phyloP scores from a whole-genome alignment of 1,140 invertebrate species.

The Metopolophium dirhodum region DNA sequence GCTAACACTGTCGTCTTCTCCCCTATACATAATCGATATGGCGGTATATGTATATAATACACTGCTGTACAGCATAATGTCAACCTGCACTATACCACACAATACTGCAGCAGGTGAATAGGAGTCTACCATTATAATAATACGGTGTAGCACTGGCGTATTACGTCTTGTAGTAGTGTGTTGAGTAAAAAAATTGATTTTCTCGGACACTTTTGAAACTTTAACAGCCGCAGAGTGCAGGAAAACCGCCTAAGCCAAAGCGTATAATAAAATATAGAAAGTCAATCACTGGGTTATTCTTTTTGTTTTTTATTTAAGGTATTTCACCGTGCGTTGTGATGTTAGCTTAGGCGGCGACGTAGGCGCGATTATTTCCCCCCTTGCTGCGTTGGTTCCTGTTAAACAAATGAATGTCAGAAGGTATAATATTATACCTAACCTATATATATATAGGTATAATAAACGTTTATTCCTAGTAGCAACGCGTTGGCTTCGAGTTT shows the following conservation, averaged over 20 bases:
- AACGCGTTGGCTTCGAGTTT: neutral
- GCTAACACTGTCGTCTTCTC: slow-evolving; percentile 19
- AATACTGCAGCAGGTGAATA: neutral
- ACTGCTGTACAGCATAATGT: neutral
- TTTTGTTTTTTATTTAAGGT: neutral
- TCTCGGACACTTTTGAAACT: slow-evolving; percentile 2
- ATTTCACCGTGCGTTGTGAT: neutral
- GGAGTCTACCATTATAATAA: neutral
- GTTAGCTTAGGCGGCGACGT: neutral
- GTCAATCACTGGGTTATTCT: neutral
- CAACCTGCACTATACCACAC: neutral
- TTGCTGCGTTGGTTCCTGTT: slow-evolving; percentile 23
- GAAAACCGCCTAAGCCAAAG: neutral
- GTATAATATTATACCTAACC: neutral
- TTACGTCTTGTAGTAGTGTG: neutral
- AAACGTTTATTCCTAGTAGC: neutral
- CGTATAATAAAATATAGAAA: neutral
- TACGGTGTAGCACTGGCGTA: neutral
- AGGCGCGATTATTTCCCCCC: slow-evolving; percentile 43
- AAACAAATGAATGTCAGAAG: slow-evolving; percentile 36
- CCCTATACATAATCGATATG: slow-evolving; percentile 18
- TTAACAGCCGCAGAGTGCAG: neutral
- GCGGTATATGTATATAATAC: neutral
- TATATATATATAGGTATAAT: neutral
- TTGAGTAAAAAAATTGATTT: slow-evolving; percentile 49